Base-by-base conservation (phyloP, 2,113 vertebrate genomes). In the Oxyruncus cristatus region DNA sequence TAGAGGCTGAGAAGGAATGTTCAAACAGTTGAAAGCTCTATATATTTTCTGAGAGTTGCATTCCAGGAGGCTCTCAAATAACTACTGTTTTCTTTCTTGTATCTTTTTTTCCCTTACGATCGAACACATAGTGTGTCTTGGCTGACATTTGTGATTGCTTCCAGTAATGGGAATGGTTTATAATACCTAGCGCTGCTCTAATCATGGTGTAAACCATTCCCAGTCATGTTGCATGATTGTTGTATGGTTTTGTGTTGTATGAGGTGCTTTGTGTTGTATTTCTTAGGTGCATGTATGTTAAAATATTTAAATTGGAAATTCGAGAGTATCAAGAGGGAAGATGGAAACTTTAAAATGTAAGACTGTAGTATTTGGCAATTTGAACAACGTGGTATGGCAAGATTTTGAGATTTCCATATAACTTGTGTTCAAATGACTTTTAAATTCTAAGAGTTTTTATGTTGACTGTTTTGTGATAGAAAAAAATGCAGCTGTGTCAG, bases 1-100 rank as follows among this genome's bases (percentile, higher is more conserved):
- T 80, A 79, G 88, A 94, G 92, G 94, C 93, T 94, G 89, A 91
- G 62, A 59, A 97, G 81, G 76, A 97, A 98, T 94, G 95, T 94
- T 71, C 65, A 44, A 52, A 46, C 44, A 72, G 72, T 73, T 82
- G 91, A 92, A 95, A 89, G 85, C 82, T 59, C 44, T 92, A 3
- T 96, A 15, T 89, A 44, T 85, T 92, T 79, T 65, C 65, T 82
- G 65, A 58, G 66, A 94, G 79, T 59, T 94, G 78, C 94, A 78
- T 98, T 97, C 96, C 90, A 85, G 30, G 58, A 95, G 56, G 47
- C 32, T 94, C 47, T 83, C 42, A 67, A n/a, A 49, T 76, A 93
- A 59, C 47, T 77, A n/a, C 35, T 78, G 35, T 35, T 87, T 82
- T 44, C 41, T 70, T 41, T 76, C 26, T 62, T 67, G 3, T 14